Conservation (phyloP, 2,113 vertebrate species). For the Lepus americanus region DNA sequence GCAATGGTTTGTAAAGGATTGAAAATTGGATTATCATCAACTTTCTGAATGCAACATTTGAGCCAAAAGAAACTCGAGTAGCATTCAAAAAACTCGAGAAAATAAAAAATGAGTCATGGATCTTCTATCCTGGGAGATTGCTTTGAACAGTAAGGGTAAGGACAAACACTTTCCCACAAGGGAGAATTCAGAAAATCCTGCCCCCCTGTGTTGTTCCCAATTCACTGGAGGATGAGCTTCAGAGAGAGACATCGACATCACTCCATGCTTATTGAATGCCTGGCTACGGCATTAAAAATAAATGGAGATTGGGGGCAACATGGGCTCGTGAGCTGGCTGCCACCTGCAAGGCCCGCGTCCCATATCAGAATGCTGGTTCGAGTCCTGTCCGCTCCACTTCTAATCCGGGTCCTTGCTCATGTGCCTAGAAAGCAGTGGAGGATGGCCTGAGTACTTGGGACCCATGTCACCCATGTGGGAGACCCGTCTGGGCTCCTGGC, state of each 20-base stretch:
- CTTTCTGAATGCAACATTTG: background rate
- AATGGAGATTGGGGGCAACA: background rate
- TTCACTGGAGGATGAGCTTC: background rate
- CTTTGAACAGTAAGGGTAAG: constrained; percentile 7
- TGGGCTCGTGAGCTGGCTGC: too few species aligned
- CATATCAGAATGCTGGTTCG: too few species aligned
- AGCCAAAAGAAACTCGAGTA: constrained; percentile 41
- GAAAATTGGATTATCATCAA: background rate
- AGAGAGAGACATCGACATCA: background rate
- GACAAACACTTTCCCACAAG: background rate
- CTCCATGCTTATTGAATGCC: background rate
- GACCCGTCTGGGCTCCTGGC: too few species aligned
- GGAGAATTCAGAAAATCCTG: background rate
- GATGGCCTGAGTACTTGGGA: too few species aligned
- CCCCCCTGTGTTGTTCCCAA: background rate
- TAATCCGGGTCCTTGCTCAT: too few species aligned
- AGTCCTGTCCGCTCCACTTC: too few species aligned
- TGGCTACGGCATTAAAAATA: background rate
- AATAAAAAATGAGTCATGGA: constrained; percentile 28
- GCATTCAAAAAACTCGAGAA: constrained; percentile 7
- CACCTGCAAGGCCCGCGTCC: too few species aligned
- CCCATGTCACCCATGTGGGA: too few species aligned
- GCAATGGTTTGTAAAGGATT: background rate
- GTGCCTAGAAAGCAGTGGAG: too few species aligned
- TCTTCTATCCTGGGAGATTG: constrained; percentile 3